phyloP scores from a whole-genome alignment of 2,888 invertebrate species.

The Diplolepis rosae region DNA sequence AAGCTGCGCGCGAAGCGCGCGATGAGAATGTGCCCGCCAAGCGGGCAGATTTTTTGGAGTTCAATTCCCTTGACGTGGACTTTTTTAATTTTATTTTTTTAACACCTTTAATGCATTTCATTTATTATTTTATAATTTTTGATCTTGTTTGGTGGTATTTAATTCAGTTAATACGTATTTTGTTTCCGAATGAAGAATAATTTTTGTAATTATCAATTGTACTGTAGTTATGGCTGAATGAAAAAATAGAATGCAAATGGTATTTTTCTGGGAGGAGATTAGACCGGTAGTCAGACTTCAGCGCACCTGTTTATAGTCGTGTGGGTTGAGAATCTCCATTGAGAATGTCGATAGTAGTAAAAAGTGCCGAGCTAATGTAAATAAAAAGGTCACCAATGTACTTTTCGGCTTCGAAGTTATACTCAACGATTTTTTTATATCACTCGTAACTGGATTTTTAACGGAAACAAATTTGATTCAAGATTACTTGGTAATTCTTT shows the following conservation, averaged over 20 bases:
- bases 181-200: background rate
- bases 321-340: slow-evolving; percentile 3
- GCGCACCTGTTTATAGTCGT: slow-evolving; percentile 15
- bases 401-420: background rate
- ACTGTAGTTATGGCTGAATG: background rate
- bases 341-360: slow-evolving; percentile 11
- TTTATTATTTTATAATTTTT: too few species aligned
- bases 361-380: slow-evolving; percentile 2
- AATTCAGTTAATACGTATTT: background rate
- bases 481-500: background rate
- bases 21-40: too few species aligned
- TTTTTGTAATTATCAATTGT: too few species aligned
- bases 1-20: too few species aligned
- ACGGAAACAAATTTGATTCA: background rate
- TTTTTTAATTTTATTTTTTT: too few species aligned
- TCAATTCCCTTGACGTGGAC: too few species aligned
- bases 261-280: slow-evolving; percentile 17
- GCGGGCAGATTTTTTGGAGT: too few species aligned
- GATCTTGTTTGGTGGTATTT: too few species aligned
- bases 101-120: too few species aligned
- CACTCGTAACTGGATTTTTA: slow-evolving; percentile 11
- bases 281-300: slow-evolving; percentile 19
- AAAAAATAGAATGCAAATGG: background rate
- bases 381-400: background rate
- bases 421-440: background rate